phyloP scores from a whole-genome alignment of 2,113 vertebrate species.

The Chloebia gouldiae region DNA sequence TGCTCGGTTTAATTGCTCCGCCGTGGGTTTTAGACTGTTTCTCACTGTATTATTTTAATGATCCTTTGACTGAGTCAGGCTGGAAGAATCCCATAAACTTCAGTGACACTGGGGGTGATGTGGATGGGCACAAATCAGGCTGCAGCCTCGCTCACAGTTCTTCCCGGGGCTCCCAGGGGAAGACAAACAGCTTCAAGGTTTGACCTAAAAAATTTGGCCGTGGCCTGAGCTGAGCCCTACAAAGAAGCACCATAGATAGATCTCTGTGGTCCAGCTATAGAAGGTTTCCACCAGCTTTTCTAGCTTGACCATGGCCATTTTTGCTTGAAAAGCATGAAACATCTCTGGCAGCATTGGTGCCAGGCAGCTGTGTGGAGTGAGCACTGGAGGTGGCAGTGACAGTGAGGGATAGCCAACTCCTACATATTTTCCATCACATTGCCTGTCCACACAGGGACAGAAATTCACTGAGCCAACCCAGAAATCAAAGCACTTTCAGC shows the following conservation, averaged over 20 bases:
- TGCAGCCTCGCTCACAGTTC: not conserved
- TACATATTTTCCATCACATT: constrained; percentile 22
- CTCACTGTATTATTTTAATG: constrained; percentile 59
- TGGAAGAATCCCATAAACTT: constrained; percentile 52
- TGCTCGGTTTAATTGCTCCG: not conserved
- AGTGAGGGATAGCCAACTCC: constrained; percentile 24
- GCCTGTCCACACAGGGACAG: not conserved
- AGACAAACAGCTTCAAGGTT: not conserved
- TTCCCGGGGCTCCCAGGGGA: not conserved
- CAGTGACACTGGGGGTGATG: constrained; percentile 7
- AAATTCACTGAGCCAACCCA: constrained; percentile 16
- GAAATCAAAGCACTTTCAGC: not conserved
- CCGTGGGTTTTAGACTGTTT: constrained; percentile 1
- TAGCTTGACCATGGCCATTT: not conserved
- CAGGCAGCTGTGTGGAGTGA: not conserved
- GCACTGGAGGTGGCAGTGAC: not conserved
- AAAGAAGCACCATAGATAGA: not conserved
- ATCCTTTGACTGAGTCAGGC: constrained; percentile 56
- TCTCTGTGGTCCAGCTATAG: not conserved
- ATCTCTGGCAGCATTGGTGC: not conserved
- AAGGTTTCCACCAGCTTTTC: not conserved
- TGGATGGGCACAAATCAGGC: constrained; percentile 12
- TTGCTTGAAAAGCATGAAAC: not conserved
- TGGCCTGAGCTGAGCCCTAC: not conserved
- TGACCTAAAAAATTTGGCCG: not conserved